These are phyloP conservation scores for Noctua fimbriata DNA, from an alignment of 2,888 invertebrate genomes.

Conservation along the genomic window DNA sequence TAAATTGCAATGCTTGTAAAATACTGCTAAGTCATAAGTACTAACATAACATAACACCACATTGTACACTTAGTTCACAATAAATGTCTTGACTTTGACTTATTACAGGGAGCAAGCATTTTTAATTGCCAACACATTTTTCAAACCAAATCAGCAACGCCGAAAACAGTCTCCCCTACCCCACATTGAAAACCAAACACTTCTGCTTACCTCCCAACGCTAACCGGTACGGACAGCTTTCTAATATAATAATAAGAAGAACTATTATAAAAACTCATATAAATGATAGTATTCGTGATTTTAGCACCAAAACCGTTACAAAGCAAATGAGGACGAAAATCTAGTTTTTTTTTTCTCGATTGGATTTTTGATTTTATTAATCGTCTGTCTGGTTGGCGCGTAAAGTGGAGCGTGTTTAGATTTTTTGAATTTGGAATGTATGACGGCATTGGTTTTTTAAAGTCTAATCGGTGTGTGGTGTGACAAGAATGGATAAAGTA, in stretches of 20 bases:
- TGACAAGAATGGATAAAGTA: no score
- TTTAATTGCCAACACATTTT: no score
- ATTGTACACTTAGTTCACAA: no score
- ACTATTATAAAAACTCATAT: conserved; percentile 38
- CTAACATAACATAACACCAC: no score
- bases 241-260: conserved; percentile 55
- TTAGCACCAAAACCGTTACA: conserved; percentile 37
- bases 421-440: neutral
- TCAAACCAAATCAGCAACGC: neutral
- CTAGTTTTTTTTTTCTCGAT: conserved; percentile 28
- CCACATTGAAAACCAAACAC: neutral
- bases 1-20: no score
- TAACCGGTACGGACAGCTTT: conserved; percentile 62
- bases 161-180: conserved; percentile 20
- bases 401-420: neutral
- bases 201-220: conserved; percentile 25
- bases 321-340: conserved; percentile 28
- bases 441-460: neutral
- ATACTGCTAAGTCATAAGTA: no score
- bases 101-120: no score
- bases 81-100: no score
- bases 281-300: conserved; percentile 34
- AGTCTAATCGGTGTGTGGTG: neutral
- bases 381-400: neutral
- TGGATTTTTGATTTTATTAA: conserved; percentile 1